Conservation (phyloP, 2,797 vertebrate genomes). For the Denticeps clupeoides region DNA sequence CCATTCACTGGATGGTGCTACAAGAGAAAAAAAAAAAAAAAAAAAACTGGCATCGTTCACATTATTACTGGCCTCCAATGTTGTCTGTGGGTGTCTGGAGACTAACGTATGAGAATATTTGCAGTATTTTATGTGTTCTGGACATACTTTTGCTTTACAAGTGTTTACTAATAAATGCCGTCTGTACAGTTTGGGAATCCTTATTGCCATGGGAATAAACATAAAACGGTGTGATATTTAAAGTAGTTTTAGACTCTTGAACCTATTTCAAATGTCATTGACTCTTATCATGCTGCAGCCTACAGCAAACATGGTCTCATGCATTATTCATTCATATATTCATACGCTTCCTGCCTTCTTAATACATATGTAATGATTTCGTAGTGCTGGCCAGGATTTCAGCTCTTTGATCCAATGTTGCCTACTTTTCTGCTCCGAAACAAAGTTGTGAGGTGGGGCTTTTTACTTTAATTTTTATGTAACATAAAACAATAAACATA, state of each 20-base stretch:
- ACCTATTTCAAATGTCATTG: slow-evolving; percentile 24
- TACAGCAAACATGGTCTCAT: slow-evolving; percentile 42
- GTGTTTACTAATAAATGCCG: slow-evolving; percentile 17
- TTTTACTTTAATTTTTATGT: too few relatives aligned
- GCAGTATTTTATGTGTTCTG: slow-evolving; percentile 13
- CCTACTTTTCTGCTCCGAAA: slow-evolving; percentile 4
- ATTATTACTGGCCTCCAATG: too few relatives aligned
- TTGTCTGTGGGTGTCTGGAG: too few relatives aligned
- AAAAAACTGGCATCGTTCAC: too few relatives aligned
- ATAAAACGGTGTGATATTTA: slow-evolving; percentile 33
- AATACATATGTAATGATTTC: slow-evolving; percentile 44
- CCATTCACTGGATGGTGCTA: too few relatives aligned
- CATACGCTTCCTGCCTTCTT: slow-evolving; percentile 35
- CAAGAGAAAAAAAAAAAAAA: too few relatives aligned
- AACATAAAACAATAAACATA: too few relatives aligned
- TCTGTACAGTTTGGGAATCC: slow-evolving; percentile 11
- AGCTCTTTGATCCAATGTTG: slow-evolving; percentile 15
- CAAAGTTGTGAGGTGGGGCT: neutral
- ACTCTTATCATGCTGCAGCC: slow-evolving; percentile 37
- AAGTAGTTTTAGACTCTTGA: slow-evolving; percentile 35
- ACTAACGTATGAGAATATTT: neutral
- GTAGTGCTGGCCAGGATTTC: slow-evolving; percentile 13
- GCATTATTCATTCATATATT: slow-evolving; percentile 56
- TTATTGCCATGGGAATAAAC: slow-evolving; percentile 11
- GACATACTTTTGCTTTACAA: slow-evolving; percentile 25